A percentile compares a stretch with the other conserved stretches of the same genome.
Evolutionary conservation across 2,888 invertebrate species (phyloP).

Genomic region (Xylota sylvarum): DNA sequence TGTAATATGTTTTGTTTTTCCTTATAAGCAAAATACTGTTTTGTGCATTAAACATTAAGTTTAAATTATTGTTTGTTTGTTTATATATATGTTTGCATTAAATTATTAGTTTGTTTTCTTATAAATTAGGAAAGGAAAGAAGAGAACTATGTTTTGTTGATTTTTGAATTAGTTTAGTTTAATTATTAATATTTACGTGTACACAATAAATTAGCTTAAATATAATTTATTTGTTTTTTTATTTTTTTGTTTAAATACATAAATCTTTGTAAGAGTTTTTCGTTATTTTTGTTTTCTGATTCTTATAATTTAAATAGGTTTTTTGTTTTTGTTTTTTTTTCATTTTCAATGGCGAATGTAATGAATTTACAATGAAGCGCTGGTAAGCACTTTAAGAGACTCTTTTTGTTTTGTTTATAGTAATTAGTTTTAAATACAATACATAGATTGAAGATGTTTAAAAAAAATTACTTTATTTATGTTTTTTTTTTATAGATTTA

Average conservation of each 20-base stretch:
- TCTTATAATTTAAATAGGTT: conserved; percentile 39
- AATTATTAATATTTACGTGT: conserved; percentile 57
- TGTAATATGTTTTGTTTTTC: conserved; percentile 25
- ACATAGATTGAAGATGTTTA: conserved; percentile 14
- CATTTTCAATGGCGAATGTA: conserved; percentile 68
- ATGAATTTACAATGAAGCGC: conserved; percentile 71
- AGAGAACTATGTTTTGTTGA: conserved; percentile 50
- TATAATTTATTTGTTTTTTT: conserved; percentile 47
- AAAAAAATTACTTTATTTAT: conserved; percentile 6
- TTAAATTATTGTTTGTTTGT: conserved; percentile 51
- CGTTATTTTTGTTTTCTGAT: conserved; percentile 28
- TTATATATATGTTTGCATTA: conserved; percentile 39
- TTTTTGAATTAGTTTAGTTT: conserved; percentile 56
- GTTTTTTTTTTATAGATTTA: conserved; percentile 18
- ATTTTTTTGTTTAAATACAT: conserved; percentile 66
- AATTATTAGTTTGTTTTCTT: conserved; percentile 63
- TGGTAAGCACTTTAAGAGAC: conserved; percentile 38
- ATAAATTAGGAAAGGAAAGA: conserved; percentile 58
- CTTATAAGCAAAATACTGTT: conserved; percentile 77
- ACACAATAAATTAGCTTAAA: conserved; percentile 73
- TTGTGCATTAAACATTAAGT: conserved; percentile 74
- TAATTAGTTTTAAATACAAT: conserved; percentile 16
- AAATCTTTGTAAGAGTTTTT: conserved; percentile 52
- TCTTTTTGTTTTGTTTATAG: conserved; percentile 1
- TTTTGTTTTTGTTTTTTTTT: conserved; percentile 23